Percentiles rank a stretch among this genome's conserved stretches.
Conservation (phyloP, 2,797 vertebrate species). For the Pelodytes ibericus region DNA sequence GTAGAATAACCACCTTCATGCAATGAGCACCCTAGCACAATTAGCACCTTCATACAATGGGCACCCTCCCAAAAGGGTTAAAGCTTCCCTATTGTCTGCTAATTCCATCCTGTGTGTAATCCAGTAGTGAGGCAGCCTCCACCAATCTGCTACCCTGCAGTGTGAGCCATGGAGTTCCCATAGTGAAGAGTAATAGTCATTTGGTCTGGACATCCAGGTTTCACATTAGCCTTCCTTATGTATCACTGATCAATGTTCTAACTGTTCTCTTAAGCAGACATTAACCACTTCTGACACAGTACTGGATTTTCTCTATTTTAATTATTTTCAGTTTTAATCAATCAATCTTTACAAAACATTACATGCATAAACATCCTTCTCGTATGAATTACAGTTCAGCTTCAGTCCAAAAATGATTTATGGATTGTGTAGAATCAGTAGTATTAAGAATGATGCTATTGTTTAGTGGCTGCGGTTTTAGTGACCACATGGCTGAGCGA, state of each 20-base stretch:
- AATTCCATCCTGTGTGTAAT: not conserved
- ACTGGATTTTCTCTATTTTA: not conserved
- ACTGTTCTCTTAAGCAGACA: not conserved
- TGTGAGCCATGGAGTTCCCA: not conserved
- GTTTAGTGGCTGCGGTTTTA: conserved; percentile 2
- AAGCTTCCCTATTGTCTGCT: not conserved
- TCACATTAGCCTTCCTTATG: conserved; percentile 1
- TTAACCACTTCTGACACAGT: not conserved
- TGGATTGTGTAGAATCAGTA: conserved; percentile 19
- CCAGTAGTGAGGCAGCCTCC: not conserved
- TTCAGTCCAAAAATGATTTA: conserved; percentile 1
- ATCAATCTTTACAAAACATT: not conserved
- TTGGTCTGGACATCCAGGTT: not conserved
- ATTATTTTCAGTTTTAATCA: not conserved
- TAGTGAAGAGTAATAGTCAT: not conserved
- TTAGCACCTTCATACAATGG: too few species aligned
- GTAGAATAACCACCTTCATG: too few species aligned
- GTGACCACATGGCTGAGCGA: conserved; percentile 13
- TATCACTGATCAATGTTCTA: not conserved
- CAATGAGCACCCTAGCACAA: too few species aligned
- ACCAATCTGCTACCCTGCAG: not conserved
- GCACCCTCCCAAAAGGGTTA: not conserved
- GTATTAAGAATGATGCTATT: conserved; percentile 20
- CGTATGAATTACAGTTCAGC: not conserved
- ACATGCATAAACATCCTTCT: not conserved